phyloP scores from a whole-genome alignment of 2,113 vertebrate genomes.

The Coptodon bakossiorum region DNA sequence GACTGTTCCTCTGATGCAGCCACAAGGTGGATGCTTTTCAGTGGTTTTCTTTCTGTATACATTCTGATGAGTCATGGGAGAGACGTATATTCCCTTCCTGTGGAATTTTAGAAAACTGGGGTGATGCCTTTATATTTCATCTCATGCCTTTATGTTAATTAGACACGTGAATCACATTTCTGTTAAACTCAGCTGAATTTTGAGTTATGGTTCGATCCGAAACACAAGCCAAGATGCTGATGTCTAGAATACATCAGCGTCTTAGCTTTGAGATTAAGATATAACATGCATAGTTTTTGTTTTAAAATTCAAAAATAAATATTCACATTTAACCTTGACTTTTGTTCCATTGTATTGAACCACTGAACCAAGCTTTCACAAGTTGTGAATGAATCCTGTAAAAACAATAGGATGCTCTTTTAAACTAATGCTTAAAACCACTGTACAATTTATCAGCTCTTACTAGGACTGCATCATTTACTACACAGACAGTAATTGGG shows the following conservation, averaged over 20 bases:
- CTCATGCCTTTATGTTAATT: not conserved
- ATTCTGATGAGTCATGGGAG: not conserved
- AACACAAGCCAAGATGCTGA: not conserved
- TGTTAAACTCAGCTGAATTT: not conserved
- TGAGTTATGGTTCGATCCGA: accelerated
- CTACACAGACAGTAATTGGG: constrained; percentile 20
- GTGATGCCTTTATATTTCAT: not conserved
- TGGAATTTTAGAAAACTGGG: not conserved
- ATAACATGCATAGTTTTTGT: not conserved
- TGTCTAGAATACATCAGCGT: not conserved
- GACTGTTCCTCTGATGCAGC: not conserved
- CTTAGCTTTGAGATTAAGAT: not conserved
- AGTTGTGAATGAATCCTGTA: not conserved
- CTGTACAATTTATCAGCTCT: not conserved
- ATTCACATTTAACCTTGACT: not conserved
- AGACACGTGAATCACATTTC: not conserved
- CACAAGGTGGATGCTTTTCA: not conserved
- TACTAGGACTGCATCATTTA: not conserved
- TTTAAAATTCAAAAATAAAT: not conserved
- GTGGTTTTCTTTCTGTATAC: not conserved
- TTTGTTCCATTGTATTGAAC: not conserved
- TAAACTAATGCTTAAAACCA: not conserved
- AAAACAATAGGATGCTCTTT: not conserved
- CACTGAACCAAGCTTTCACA: not conserved
- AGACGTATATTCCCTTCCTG: not conserved